phyloP scores from a whole-genome alignment of 2,888 invertebrate species.

The Conops quadrifasciatus region DNA sequence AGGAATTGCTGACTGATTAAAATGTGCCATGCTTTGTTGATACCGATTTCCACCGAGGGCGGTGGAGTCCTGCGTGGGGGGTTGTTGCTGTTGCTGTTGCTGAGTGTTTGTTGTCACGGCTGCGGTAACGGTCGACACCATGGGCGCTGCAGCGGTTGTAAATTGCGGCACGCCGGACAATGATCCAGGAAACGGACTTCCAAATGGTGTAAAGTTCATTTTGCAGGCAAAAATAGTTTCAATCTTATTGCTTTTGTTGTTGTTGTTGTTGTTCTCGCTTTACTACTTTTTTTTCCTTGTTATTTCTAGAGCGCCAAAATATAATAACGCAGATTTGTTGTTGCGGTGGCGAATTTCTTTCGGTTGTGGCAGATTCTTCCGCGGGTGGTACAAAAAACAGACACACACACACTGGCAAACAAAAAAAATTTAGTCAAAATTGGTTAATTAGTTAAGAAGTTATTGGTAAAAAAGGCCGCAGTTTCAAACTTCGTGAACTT shows the following conservation, averaged over 20 bases:
- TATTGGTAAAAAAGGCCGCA: too few relatives aligned
- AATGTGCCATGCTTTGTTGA: conserved; percentile 66
- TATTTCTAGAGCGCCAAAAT: too few relatives aligned
- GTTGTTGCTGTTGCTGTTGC: conserved; percentile 54
- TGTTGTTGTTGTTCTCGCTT: conserved; percentile 12
- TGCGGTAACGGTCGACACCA: conserved; percentile 71
- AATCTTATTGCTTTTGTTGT: conserved; percentile 33
- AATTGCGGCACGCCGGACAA: conserved; percentile 86
- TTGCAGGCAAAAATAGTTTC: conserved; percentile 41
- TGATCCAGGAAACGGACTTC: conserved; percentile 79
- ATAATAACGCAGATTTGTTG: neutral
- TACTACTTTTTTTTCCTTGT: too few relatives aligned
- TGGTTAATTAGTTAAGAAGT: neutral
- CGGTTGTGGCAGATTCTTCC: neutral
- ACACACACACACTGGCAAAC: neutral
- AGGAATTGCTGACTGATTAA: conserved; percentile 67
- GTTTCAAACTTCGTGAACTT: too few relatives aligned
- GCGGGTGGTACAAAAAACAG: neutral
- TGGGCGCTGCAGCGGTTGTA: conserved; percentile 66
- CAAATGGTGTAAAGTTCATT: conserved; percentile 90
- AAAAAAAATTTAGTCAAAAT: neutral
- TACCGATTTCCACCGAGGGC: conserved; percentile 60
- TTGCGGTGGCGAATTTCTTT: neutral
- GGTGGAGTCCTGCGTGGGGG: conserved; percentile 48
- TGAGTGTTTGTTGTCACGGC: conserved; percentile 61